Evolutionary conservation across 2,888 invertebrate genomes (phyloP).

Genomic region (Hemicrepidius hirtus): DNA sequence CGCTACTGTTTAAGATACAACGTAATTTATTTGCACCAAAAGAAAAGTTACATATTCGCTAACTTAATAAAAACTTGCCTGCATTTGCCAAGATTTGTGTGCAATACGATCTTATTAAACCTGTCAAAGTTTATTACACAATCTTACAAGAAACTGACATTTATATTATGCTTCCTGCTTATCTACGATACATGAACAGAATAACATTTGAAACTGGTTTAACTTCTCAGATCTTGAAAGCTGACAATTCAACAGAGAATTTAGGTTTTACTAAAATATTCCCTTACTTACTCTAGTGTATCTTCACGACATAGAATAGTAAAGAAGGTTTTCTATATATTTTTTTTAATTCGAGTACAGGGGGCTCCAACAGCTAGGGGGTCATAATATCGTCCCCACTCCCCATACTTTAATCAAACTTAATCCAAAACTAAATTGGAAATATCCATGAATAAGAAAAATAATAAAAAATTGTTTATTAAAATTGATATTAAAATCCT

Average conservation of each 20-base stretch:
- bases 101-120: conserved; percentile 22
- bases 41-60: neutral
- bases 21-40: conserved; percentile 20
- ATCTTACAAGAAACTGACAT: conserved; percentile 13
- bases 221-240: neutral
- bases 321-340: too few species aligned
- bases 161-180: conserved; percentile 9
- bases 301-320: too few species aligned
- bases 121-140: conserved; percentile 20
- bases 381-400: too few species aligned
- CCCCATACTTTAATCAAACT: too few species aligned
- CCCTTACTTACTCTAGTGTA: neutral
- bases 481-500: too few species aligned
- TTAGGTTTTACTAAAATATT: neutral
- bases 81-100: conserved; percentile 30
- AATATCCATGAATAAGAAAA: too few species aligned
- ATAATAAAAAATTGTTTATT: too few species aligned
- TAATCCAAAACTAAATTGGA: too few species aligned
- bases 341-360: too few species aligned
- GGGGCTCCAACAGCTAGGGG: too few species aligned
- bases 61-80: conserved; percentile 6
- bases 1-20: conserved; percentile 20
- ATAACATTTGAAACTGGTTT: conserved; percentile 8
- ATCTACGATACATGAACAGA: neutral
- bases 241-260: neutral